phyloP scores from a whole-genome alignment of 1,140 invertebrate genomes.

The Babylonia areolata region DNA sequence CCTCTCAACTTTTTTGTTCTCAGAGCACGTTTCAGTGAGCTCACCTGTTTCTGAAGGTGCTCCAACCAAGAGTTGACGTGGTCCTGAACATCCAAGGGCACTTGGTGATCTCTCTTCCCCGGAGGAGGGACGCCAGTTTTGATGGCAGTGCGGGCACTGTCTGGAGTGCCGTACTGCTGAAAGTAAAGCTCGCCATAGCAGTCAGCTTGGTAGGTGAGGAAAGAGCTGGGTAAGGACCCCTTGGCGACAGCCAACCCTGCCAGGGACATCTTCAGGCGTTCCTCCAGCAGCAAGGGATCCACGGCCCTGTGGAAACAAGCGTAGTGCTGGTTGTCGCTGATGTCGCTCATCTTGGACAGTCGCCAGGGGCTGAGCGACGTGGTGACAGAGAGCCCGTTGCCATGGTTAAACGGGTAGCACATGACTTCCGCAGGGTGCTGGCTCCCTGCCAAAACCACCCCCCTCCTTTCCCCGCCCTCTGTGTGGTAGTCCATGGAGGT shows the following conservation, averaged over 20 bases:
- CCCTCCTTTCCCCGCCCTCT: background rate
- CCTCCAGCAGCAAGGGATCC: background rate
- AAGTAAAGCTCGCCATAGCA: conserved; percentile 20
- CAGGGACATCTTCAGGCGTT: background rate
- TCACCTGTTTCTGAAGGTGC: background rate
- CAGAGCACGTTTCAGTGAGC: background rate
- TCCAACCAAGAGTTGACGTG: background rate
- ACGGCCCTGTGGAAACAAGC: background rate
- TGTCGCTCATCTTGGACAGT: conserved; percentile 8
- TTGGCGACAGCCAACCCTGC: background rate
- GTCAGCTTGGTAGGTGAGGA: conserved; percentile 14
- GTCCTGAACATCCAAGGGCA: background rate
- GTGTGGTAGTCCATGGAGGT: background rate
- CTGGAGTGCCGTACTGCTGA: conserved; percentile 15
- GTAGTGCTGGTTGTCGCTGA: background rate
- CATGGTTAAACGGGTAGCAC: conserved; percentile 13
- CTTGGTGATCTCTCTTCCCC: background rate
- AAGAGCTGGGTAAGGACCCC: background rate
- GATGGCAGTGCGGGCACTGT: background rate
- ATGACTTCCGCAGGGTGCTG: conserved; percentile 18
- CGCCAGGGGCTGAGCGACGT: conserved; percentile 9
- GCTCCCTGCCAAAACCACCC: background rate
- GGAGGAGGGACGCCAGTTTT: background rate
- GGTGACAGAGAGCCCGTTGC: background rate
- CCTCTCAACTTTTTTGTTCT: background rate